Conservation (phyloP, 2,888 invertebrate species). For the Oeneis ivallda region DNA sequence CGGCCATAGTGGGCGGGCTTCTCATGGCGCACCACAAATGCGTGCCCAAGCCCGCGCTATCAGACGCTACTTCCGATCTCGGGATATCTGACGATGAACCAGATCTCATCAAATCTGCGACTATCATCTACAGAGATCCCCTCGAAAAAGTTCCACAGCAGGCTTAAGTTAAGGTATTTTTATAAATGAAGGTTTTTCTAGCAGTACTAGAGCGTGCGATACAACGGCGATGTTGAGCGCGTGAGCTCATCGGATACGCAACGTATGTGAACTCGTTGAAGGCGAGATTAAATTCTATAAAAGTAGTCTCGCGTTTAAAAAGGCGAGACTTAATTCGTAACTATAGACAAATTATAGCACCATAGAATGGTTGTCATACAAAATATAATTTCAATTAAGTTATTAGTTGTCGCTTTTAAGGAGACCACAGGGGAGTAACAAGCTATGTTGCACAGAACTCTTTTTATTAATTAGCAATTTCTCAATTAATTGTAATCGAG, state of each 20-base stretch:
- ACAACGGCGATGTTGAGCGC: not conserved
- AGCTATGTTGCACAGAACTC: not conserved
- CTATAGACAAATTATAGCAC: not conserved
- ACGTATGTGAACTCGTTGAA: constrained; percentile 2
- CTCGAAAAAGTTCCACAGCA: constrained; percentile 54
- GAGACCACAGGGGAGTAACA: too few species aligned
- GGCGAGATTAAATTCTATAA: not conserved
- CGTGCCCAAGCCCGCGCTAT: constrained; percentile 49
- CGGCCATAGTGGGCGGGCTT: constrained; percentile 89
- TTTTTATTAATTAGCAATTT: too few species aligned
- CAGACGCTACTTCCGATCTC: constrained; percentile 41
- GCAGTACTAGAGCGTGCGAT: not conserved
- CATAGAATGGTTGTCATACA: not conserved
- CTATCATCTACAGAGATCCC: constrained; percentile 70
- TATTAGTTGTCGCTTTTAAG: not conserved
- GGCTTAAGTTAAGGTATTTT: constrained; percentile 7
- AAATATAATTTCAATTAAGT: not conserved
- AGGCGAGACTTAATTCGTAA: not conserved
- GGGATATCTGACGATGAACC: constrained; percentile 59
- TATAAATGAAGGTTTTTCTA: constrained; percentile 16
- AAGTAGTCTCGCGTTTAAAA: not conserved
- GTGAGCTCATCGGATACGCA: not conserved
- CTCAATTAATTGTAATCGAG: too few species aligned
- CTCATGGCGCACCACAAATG: constrained; percentile 82
- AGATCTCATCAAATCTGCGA: constrained; percentile 68